Base-by-base conservation (phyloP, 1,140 invertebrate species). In the Ectropis grisescens region DNA sequence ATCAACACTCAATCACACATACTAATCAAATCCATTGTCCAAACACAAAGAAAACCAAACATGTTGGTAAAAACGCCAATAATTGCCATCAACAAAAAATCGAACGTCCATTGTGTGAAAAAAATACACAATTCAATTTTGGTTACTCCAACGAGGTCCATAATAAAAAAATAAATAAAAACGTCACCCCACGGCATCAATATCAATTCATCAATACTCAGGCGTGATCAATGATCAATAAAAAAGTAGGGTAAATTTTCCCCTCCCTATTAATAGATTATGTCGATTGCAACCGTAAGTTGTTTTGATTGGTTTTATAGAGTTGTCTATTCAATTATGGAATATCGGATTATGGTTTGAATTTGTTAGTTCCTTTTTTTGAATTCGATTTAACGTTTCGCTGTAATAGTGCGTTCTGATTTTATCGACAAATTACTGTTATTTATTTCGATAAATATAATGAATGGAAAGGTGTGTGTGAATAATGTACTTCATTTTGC, bases 131-230 rank as follows among this genome's bases (percentile, higher is more conserved):
- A 67, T 60, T 45, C 54, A 58, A 75, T 78, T 78, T 69, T 72
- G 68, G 72, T 58, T 32, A 33, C 52, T 50, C 57, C 59, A 53
- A 61, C 53, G 43, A 55, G 52, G 38, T 49, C 25, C 47, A 53
- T 69, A 67, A 65, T 65, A 52, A 65, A 67, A 78, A 70, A 66
- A 67, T 50, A n/a, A n/a, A n/a, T n/a, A n/a, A n/a, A n/a, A n/a
- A n/a, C n/a, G n/a, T 49, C 48, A 71, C 71, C 75, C 68, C 58
- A 71, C 45, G 40, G 48, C 60, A 70, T 75, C 66, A 71, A 69
- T 74, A 71, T 67, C 71, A 74, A 75, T 79, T 60, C 67, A 75
- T 76, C 75, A 80, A 80, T 80, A 75, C 60, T 59, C 62, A 68
- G 75, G 72, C 75, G 75, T 68, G 75, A 80, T 70, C 75, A 71